Evolutionary conservation across 2,797 vertebrate genomes (phyloP).

Genomic region (Lerista edwardsae): DNA sequence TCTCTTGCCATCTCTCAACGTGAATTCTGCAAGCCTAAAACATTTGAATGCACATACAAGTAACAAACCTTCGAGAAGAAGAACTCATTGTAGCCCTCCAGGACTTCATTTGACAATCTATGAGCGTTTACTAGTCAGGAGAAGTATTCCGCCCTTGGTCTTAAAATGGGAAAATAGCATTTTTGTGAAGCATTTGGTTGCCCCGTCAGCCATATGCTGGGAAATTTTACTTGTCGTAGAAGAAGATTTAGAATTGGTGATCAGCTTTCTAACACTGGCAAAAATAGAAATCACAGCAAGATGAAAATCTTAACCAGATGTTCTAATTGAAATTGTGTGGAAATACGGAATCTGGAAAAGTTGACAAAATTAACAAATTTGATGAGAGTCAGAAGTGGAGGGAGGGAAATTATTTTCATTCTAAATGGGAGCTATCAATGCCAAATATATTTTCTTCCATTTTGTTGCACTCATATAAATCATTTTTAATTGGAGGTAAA

Average conservation of each 20-base stretch:
- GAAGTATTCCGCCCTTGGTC: neutral
- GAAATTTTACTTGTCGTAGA: neutral
- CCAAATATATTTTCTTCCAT: no score
- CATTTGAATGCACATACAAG: neutral
- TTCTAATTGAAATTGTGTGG: neutral
- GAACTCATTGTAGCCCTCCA: neutral
- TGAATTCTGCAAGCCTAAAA: neutral
- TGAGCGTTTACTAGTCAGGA: neutral
- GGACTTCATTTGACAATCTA: neutral
- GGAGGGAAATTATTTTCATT: neutral
- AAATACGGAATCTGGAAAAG: neutral
- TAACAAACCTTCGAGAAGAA: neutral
- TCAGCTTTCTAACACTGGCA: neutral
- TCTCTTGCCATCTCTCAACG: neutral
- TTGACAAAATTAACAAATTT: constrained; percentile 4
- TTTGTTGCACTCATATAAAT: neutral
- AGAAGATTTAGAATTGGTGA: neutral
- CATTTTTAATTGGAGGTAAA: no score
- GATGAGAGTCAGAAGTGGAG: neutral
- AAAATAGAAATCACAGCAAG: neutral
- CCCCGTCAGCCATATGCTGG: neutral
- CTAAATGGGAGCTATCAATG: neutral
- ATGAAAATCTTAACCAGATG: neutral
- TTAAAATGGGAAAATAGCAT: neutral
- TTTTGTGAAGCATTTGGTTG: neutral